Conservation (phyloP, 2,888 invertebrate genomes). For the Ischnura elegans region DNA sequence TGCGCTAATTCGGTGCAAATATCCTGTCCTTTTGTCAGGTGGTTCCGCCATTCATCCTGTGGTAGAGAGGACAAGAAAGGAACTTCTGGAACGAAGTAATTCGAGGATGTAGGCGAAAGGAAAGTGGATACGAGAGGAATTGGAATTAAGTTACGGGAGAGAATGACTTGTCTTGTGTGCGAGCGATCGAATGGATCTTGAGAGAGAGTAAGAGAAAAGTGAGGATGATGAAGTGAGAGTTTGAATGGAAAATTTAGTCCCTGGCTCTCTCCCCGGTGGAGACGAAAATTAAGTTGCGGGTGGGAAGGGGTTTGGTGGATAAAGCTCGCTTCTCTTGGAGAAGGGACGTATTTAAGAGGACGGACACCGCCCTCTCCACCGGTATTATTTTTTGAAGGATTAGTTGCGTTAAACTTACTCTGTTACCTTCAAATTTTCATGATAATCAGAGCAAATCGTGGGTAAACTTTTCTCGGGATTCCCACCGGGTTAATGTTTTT, state of each 20-base stretch:
- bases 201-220: not conserved
- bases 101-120: not conserved
- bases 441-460: too few species aligned
- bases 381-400: too few species aligned
- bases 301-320: not conserved
- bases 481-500: too few species aligned
- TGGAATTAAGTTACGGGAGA: not conserved
- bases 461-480: too few species aligned
- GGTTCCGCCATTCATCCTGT: not conserved
- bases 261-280: not conserved
- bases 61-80: not conserved
- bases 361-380: too few species aligned
- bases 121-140: not conserved
- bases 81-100: not conserved
- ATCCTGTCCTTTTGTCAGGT: not conserved
- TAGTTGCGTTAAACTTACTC: too few species aligned
- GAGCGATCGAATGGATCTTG: not conserved
- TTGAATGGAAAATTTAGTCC: not conserved
- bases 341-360: not conserved
- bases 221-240: not conserved
- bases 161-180: not conserved
- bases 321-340: not conserved
- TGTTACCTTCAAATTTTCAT: too few species aligned
- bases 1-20: not conserved
- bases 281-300: not conserved